Percentiles rank a stretch among this genome's conserved stretches.
Conservation (phyloP, 2,113 vertebrate species). For the Mystacornis crossleyi region DNA sequence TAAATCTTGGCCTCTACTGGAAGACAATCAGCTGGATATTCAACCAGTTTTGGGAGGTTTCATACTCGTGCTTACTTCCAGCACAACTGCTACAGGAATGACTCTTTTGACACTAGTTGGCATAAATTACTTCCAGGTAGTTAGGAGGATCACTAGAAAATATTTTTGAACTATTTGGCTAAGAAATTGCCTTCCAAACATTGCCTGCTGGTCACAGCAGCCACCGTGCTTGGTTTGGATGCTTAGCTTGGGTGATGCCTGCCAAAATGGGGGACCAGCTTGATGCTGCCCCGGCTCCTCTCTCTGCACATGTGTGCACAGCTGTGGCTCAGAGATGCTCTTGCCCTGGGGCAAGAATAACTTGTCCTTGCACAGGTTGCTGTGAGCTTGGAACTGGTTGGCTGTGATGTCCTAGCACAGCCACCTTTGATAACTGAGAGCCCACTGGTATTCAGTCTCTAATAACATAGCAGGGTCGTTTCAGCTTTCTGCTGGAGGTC, state of each 20-base stretch:
- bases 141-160: neutral
- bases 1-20: neutral
- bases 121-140: neutral
- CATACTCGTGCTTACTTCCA: neutral
- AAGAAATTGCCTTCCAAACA: neutral
- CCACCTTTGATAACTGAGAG: slow-evolving; percentile 48
- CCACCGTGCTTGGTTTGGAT: neutral
- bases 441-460: slow-evolving; percentile 16
- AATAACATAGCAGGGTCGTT: neutral
- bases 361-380: slow-evolving; percentile 21
- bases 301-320: neutral
- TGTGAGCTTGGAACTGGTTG: neutral
- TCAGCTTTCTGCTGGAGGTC: slow-evolving; percentile 56
- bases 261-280: neutral
- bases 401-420: neutral
- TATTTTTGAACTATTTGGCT: neutral
- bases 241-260: neutral
- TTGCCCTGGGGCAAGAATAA: neutral
- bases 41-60: neutral
- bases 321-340: slow-evolving; percentile 1
- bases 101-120: neutral
- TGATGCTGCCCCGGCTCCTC: neutral
- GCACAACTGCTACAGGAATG: neutral
- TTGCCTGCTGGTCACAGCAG: neutral
- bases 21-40: neutral